A percentile compares a stretch with the other conserved stretches of the same genome.
Evolutionary conservation across 2,888 invertebrate genomes (phyloP).

Genomic region (Epistrophella euchroma): DNA sequence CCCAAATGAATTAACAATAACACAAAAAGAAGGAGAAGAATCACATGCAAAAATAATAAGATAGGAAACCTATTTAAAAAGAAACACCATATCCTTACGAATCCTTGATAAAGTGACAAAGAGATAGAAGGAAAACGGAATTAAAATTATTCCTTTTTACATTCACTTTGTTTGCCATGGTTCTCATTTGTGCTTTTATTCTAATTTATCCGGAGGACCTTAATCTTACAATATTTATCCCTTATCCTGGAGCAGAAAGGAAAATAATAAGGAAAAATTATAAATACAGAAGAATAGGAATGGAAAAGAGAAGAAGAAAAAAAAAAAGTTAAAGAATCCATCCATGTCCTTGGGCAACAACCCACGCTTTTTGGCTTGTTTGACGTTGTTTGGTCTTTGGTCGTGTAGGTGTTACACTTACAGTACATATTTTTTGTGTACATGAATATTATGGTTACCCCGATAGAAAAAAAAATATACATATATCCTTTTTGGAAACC

Average conservation of each 20-base stretch:
- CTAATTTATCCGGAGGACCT: constrained; percentile 59
- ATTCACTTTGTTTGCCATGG: constrained; percentile 19
- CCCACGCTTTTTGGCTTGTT: constrained; percentile 75
- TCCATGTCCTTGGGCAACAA: constrained; percentile 78
- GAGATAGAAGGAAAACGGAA: constrained; percentile 9
- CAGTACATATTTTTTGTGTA: constrained; percentile 10
- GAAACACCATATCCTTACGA: neutral
- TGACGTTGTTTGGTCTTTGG: constrained; percentile 53
- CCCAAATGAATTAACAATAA: constrained; percentile 23
- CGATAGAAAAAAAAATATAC: neutral
- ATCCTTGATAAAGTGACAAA: constrained; percentile 44
- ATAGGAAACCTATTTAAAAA: neutral
- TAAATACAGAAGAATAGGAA: constrained; percentile 2
- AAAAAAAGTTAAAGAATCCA: constrained; percentile 35
- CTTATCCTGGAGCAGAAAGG: constrained; percentile 37
- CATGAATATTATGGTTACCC: constrained; percentile 19
- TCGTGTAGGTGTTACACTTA: constrained; percentile 38
- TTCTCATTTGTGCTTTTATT: constrained; percentile 49
- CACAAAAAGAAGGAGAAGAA: constrained; percentile 2
- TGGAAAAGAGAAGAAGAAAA: neutral
- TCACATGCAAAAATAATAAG: constrained; percentile 23
- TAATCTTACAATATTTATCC: constrained; percentile 55
- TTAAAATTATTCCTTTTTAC: constrained; percentile 17
- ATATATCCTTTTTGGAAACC: constrained; percentile 32
- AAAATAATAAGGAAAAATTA: constrained; percentile 11